Evolutionary conservation across 2,797 vertebrate species (phyloP), one percentile per base, ranked within the genome.

Genomic region (Rhinogobio ventralis): DNA sequence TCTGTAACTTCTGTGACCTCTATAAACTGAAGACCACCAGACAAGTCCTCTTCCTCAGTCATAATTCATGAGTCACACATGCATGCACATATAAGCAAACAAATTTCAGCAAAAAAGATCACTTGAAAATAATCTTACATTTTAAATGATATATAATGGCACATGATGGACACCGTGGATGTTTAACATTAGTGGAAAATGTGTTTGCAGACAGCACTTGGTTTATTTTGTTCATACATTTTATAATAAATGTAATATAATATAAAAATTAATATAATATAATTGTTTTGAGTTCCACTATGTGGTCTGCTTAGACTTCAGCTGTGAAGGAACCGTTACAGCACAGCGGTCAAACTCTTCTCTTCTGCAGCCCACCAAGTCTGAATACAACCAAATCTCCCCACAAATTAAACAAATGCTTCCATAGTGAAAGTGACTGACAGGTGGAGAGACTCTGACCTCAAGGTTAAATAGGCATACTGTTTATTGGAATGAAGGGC

Each of bases 401-500:
- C 19, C 46, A 82, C 20, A 75, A 11, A 60, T 81, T 53, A 87
- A 86, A 86, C 82, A 60, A 82, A 79, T 14, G 57, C n/a, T 69
- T 76, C 14, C 72, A 75, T 67, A 28, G 69, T 60, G 45, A 79
- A 86, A 20, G 69, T 80, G 81, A 78, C 36, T 75, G 78, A 79
- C 67, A 71, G 76, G 57, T 81, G 45, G 67, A 73, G 81, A 71
- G 51, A n/a, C 57, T 72, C 64, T 28, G 19, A n/a, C 79, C 62
- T 33, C 57, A 51, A 76, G 71, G 67, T 71, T 53, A 46, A 83
- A 74, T 64, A 78, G 55, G 62, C 79, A 82, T 51, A 84, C 51
- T 78, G 82, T 84, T 69, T 84, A 67, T 67, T 83, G 49, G 62
- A 74, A 78, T 62, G 25, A 83, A 85, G 62, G 76, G 46, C 77